Conservation (phyloP, 1,140 invertebrate species). For the Drosophila bifasciata region DNA sequence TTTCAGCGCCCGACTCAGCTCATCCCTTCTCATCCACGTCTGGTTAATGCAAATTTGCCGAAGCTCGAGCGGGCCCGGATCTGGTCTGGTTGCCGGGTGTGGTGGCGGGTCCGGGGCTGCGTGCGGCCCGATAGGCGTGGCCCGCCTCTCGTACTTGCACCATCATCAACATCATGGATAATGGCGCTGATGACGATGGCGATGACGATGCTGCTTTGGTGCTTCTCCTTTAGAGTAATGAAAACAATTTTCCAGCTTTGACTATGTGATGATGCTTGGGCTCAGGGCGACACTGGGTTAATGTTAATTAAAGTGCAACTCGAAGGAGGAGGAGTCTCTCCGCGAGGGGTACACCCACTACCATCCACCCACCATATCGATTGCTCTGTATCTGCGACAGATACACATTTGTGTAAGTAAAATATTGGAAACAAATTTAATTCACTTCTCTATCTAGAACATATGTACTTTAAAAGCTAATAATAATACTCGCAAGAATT, state of each 20-base stretch:
- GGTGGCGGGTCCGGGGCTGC: background rate
- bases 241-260: constrained; percentile 66
- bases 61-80: background rate
- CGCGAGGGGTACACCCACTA: constrained; percentile 9
- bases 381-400: constrained; percentile 18
- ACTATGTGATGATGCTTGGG: constrained; percentile 17
- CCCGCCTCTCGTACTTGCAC: background rate
- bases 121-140: background rate
- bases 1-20: constrained; percentile 15
- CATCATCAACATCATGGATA: constrained; percentile 13
- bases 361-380: constrained; percentile 14
- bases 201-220: constrained; percentile 4
- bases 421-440: constrained; percentile 36
- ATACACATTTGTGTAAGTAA: constrained; percentile 40
- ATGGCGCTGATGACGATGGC: constrained; percentile 21
- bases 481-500: background rate
- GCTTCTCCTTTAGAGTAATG: constrained; percentile 39
- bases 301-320: constrained; percentile 67
- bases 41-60: constrained; percentile 68
- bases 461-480: too few species aligned
- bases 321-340: background rate
- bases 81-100: too few species aligned
- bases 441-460: constrained; percentile 12
- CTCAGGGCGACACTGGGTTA: constrained; percentile 40
- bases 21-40: constrained; percentile 1